Percentiles rank a stretch among this genome's conserved stretches.
phyloP scores from a whole-genome alignment of 2,113 vertebrate species.

The Podarcis muralis region DNA sequence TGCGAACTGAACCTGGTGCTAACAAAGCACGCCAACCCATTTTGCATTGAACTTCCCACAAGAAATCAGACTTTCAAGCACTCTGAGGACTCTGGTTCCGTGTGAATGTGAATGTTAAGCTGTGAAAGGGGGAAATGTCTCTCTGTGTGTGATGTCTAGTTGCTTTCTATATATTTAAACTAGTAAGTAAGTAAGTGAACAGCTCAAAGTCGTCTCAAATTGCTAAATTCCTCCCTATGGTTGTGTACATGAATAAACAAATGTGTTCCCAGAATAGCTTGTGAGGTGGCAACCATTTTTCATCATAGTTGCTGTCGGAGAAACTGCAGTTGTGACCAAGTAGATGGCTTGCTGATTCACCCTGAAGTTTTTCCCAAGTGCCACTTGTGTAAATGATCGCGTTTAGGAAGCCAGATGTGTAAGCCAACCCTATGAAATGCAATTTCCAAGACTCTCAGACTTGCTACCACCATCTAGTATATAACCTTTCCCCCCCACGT shows the following conservation, averaged over 20 bases:
- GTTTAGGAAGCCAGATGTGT: not conserved
- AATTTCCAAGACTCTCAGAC: not conserved
- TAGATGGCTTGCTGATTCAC: not conserved
- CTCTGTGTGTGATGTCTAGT: not conserved
- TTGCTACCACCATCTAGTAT: not conserved
- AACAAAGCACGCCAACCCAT: not conserved
- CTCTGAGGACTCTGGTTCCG: not conserved
- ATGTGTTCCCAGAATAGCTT: not conserved
- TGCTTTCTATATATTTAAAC: not conserved
- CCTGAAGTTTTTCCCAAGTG: not conserved
- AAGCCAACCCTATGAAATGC: not conserved
- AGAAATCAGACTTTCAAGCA: not conserved
- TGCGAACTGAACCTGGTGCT: not conserved
- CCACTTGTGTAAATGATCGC: not conserved
- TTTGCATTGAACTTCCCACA: not conserved
- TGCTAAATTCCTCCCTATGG: not conserved
- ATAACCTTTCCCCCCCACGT: constrained; percentile 16
- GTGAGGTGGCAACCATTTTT: not conserved
- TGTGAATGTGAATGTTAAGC: not conserved
- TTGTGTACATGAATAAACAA: not conserved
- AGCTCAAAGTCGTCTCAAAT: not conserved
- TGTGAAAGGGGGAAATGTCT: constrained; percentile 7
- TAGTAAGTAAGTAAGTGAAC: not conserved
- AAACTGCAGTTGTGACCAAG: not conserved
- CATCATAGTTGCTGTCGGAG: not conserved